Percentiles rank a stretch among this genome's conserved stretches.
phyloP scores from a whole-genome alignment of 2,113 vertebrate species.

The Pluvialis apricaria region DNA sequence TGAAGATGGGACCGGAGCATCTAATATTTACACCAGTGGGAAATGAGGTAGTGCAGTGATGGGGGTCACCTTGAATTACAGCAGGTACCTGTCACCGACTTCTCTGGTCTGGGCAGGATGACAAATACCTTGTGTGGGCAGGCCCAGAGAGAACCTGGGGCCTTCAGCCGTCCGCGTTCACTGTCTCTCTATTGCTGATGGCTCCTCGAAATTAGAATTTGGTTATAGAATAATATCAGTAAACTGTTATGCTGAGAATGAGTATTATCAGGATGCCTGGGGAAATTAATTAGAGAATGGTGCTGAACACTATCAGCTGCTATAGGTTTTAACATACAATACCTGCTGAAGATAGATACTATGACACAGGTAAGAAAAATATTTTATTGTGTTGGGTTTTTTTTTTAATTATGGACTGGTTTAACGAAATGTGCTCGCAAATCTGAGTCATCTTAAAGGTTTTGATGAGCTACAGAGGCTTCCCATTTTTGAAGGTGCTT shows the following conservation, averaged over 20 bases:
- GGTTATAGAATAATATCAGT: neutral
- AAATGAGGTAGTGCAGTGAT: neutral
- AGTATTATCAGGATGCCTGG: neutral
- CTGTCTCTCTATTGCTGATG: neutral
- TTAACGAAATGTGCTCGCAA: neutral
- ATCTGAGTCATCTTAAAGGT: neutral
- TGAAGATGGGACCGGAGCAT: neutral
- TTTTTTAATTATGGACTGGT: neutral
- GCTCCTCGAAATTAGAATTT: neutral
- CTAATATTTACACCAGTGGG: neutral
- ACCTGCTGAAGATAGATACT: neutral
- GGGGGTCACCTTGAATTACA: slow-evolving; percentile 19
- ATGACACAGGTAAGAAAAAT: neutral
- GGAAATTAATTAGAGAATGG: neutral
- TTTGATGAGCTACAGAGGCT: neutral
- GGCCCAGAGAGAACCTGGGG: neutral
- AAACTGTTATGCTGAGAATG: neutral
- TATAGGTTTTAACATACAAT: neutral
- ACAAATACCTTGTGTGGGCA: neutral
- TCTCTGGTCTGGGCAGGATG: neutral
- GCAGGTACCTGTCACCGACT: neutral
- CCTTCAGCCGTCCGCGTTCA: neutral
- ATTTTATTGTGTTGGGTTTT: neutral
- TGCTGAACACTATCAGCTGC: neutral
- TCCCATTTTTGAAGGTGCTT: neutral